Conservation (phyloP, 2,113 vertebrate genomes). For the Felis catus region F.catus_Fca126_mat1.0 CM031420.1:23548001-23548500, state of each 20-base stretch:
- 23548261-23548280: background rate
- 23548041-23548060: background rate
- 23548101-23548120: background rate
- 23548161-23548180: background rate
- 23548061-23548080: background rate
- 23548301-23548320: background rate
- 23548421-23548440: conserved; percentile 71
- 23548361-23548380: conserved; percentile 30
- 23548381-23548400: conserved; percentile 13
- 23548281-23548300: background rate
- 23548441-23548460: conserved; percentile 74
- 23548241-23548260: background rate
- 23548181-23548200: background rate
- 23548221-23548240: background rate
- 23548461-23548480: conserved; percentile 81
- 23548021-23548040: background rate
- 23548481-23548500: conserved; percentile 79
- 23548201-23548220: background rate
- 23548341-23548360: background rate
- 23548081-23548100: background rate
- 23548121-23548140: background rate
- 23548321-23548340: background rate
- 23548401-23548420: conserved; percentile 57
- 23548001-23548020: background rate
- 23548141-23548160: background rate